phyloP scores from a whole-genome alignment of 2,113 vertebrate genomes.

The Ictalurus punctatus region DNA sequence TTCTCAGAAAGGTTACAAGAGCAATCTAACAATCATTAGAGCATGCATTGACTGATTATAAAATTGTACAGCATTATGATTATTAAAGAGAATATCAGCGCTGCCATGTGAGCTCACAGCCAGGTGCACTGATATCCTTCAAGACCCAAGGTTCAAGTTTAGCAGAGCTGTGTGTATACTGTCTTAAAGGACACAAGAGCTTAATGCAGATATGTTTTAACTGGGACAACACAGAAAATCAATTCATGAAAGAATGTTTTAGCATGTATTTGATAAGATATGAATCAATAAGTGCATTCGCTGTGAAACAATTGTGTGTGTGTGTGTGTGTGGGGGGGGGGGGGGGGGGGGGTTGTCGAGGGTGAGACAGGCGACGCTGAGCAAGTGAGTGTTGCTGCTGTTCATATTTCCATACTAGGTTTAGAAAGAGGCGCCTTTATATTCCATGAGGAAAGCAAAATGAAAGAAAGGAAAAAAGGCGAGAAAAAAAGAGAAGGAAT shows the following conservation, averaged over 20 bases:
- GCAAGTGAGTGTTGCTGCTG: neutral
- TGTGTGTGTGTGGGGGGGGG: too few relatives aligned
- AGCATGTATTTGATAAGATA: neutral
- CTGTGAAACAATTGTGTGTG: neutral
- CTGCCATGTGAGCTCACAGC: neutral
- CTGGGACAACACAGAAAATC: neutral
- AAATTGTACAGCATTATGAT: neutral
- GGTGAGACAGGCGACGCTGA: neutral
- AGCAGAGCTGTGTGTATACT: neutral
- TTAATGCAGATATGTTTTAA: neutral
- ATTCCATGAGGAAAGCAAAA: neutral
- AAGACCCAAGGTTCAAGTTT: neutral
- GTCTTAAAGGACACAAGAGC: neutral
- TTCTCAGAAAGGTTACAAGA: neutral
- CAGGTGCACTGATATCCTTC: conserved; percentile 11
- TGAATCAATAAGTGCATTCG: neutral
- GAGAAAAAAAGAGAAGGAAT: neutral
- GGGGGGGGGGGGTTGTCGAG: neutral
- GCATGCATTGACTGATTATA: neutral
- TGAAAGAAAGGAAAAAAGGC: neutral
- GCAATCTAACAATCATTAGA: too few relatives aligned
- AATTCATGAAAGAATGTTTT: neutral
- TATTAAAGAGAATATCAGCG: neutral
- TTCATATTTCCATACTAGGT: neutral
- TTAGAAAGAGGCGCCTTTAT: neutral